phyloP scores from a whole-genome alignment of 1,140 invertebrate species.

The Monomorium pharaonis region DNA sequence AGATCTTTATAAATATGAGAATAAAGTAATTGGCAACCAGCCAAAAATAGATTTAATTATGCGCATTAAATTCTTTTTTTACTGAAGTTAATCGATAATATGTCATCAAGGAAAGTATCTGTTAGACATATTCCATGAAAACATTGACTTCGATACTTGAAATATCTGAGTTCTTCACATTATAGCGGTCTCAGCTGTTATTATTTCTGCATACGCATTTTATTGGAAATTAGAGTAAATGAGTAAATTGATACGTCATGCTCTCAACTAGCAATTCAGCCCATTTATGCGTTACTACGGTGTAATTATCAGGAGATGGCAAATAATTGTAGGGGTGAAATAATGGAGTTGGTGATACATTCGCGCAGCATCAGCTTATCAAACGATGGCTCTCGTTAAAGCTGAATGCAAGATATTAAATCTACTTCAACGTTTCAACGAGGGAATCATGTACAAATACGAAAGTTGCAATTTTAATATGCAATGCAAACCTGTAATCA shows the following conservation, averaged over 20 bases:
- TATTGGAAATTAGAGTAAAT: slow-evolving; percentile 33
- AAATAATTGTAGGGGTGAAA: slow-evolving; percentile 41
- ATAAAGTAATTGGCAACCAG: background rate
- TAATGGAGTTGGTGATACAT: slow-evolving; percentile 15
- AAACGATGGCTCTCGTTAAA: slow-evolving; percentile 33
- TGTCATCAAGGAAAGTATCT: background rate
- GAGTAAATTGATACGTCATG: slow-evolving; percentile 34
- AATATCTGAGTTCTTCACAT: background rate
- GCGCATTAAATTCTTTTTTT: background rate
- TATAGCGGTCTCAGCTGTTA: background rate
- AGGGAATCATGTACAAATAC: slow-evolving; percentile 8
- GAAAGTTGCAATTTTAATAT: slow-evolving; percentile 23
- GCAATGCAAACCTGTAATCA: slow-evolving; percentile 23
- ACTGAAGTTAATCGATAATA: background rate
- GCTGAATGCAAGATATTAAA: slow-evolving; percentile 32
- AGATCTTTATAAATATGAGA: background rate
- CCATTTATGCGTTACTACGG: background rate
- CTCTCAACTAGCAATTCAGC: background rate
- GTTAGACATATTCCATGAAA: background rate
- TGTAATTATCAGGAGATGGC: slow-evolving; percentile 29
- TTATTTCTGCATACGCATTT: slow-evolving; percentile 5
- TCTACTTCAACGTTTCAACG: background rate
- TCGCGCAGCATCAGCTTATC: slow-evolving; percentile 40
- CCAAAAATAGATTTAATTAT: background rate
- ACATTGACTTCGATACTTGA: background rate